phyloP scores from a whole-genome alignment of 2,113 vertebrate species.

The Phalacrocorax brasilianus region DNA sequence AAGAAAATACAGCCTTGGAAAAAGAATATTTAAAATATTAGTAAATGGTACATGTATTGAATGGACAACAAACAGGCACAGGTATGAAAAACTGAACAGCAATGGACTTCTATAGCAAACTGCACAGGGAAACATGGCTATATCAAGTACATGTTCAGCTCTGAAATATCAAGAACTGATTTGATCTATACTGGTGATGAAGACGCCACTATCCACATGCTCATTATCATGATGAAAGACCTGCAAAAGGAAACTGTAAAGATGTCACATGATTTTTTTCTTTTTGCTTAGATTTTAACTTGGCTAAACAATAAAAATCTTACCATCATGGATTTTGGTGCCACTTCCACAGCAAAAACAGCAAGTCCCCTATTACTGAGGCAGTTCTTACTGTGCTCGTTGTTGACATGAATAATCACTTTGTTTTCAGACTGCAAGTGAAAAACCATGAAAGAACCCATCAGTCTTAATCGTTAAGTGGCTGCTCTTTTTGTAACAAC shows the following conservation, averaged over 20 bases:
- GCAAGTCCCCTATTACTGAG: slow-evolving; percentile 83
- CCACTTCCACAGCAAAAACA: slow-evolving; percentile 91
- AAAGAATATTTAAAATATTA: not conserved
- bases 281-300: not conserved
- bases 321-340: slow-evolving; percentile 86
- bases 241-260: not conserved
- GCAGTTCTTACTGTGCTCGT: slow-evolving; percentile 89
- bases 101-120: not conserved
- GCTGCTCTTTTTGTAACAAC: not conserved
- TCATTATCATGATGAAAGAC: not conserved
- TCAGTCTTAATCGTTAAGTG: not conserved
- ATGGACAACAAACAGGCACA: not conserved
- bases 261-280: not conserved
- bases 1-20: not conserved
- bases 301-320: not conserved
- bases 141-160: not conserved
- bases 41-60: not conserved
- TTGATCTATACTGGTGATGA: not conserved
- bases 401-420: slow-evolving; percentile 88
- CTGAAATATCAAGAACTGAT: not conserved
- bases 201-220: not conserved
- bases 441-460: not conserved
- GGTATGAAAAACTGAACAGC: not conserved
- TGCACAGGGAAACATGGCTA: not conserved
- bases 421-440: slow-evolving; percentile 83